Percentiles rank a stretch among this genome's conserved stretches.
These are phyloP conservation scores for Morelia viridis DNA, from an alignment of 2,797 vertebrate genomes.

Conservation along the genomic window DNA sequence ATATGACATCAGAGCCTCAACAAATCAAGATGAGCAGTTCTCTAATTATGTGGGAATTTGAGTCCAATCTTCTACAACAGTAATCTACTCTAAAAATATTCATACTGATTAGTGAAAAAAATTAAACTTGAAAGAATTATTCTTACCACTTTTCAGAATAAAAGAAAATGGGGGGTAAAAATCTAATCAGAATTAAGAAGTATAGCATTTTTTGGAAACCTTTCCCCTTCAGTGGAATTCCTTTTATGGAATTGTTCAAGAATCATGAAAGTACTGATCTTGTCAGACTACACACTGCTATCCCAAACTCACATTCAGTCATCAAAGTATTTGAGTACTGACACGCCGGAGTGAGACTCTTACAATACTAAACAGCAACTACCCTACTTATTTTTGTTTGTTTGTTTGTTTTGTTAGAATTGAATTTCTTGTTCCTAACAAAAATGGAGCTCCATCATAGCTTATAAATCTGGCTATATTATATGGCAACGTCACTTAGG, in stretches of 20 bases:
- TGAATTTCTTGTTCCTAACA: not conserved
- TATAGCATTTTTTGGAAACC: not conserved
- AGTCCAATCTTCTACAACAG: not conserved
- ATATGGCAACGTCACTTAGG: not conserved
- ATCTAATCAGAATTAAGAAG: not conserved
- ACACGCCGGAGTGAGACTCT: not conserved
- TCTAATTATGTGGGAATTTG: constrained; percentile 18
- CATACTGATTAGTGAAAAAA: not conserved
- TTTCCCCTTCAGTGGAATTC: not conserved
- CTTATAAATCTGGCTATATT: not conserved
- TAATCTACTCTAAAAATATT: constrained; percentile 15
- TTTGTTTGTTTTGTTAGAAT: not conserved
- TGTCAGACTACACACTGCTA: not conserved
- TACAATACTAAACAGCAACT: not conserved
- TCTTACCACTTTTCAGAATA: not conserved
- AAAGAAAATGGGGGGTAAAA: not conserved
- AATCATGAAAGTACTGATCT: not conserved
- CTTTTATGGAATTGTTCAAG: not conserved
- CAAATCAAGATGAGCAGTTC: constrained; percentile 17
- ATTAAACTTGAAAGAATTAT: not conserved
- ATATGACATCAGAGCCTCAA: constrained; percentile 16
- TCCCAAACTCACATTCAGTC: not conserved
- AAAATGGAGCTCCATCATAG: not conserved
- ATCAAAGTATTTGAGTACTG: no score
- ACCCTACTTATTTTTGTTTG: no score